phyloP scores from a whole-genome alignment of 2,888 invertebrate genomes.

The Ptycholaimellus sp. region DNA sequence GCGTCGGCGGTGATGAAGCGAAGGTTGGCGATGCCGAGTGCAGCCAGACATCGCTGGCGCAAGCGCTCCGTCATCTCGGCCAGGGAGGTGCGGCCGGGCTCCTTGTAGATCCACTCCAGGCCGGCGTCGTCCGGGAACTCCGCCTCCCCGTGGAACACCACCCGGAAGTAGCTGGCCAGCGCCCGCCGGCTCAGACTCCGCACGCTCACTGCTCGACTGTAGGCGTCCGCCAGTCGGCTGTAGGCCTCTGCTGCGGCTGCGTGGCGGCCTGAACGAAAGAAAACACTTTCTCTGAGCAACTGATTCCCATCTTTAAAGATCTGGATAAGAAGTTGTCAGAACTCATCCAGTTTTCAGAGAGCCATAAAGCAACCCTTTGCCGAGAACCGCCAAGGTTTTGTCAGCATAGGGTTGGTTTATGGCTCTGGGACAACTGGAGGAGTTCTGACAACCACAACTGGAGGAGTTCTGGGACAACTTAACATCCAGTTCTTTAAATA shows the following conservation, averaged over 20 bases:
- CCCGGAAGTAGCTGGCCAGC: conserved; percentile 68
- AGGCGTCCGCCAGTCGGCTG: conserved; percentile 36
- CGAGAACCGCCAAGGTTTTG: too few relatives aligned
- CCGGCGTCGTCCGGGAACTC: conserved; percentile 37
- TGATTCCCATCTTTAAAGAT: too few relatives aligned
- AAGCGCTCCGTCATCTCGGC: conserved; percentile 75
- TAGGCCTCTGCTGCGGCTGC: conserved; percentile 14
- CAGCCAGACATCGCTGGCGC: conserved; percentile 54
- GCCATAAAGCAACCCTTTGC: too few relatives aligned
- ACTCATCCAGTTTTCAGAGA: too few relatives aligned
- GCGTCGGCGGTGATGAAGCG: too few relatives aligned
- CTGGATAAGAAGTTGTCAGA: too few relatives aligned
- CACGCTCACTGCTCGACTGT: conserved; percentile 63
- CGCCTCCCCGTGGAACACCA: conserved; percentile 67
- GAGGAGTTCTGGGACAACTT: too few relatives aligned
- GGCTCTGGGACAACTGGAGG: too few relatives aligned
- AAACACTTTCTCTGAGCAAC: too few relatives aligned
- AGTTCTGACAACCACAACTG: too few relatives aligned
- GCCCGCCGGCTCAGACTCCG: conserved; percentile 59
- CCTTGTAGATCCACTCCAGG: conserved; percentile 76
- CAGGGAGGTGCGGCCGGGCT: conserved; percentile 72
- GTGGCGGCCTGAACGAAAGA: background rate
- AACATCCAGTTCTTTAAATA: background rate
- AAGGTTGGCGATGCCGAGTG: conserved; percentile 59
- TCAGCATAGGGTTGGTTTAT: too few relatives aligned